These are phyloP conservation scores for Noturus placidus DNA, from an alignment of 2,113 vertebrate genomes.

Conservation along the genomic window DNA sequence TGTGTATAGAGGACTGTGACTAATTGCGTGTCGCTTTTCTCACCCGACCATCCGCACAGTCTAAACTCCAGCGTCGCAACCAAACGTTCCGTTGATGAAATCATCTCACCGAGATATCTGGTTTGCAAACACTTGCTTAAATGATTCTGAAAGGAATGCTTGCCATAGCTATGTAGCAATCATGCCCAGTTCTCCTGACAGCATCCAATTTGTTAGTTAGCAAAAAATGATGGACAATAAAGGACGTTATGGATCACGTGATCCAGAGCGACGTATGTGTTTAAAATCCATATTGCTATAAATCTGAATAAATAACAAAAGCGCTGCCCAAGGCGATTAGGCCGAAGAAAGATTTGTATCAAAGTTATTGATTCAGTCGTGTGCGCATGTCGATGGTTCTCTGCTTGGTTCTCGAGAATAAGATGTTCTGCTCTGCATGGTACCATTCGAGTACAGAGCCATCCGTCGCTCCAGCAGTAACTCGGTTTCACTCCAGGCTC, in stretches of 20 bases:
- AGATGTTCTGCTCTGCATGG: slow-evolving; percentile 6
- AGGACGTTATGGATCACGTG: not conserved
- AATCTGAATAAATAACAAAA: not conserved
- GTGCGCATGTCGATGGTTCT: not conserved
- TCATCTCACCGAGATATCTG: slow-evolving; percentile 11
- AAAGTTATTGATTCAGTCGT: not conserved
- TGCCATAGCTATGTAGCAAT: not conserved
- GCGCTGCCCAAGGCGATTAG: not conserved
- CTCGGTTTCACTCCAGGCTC: slow-evolving; percentile 49
- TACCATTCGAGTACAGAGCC: slow-evolving; percentile 38
- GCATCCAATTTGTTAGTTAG: not conserved
- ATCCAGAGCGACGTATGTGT: not conserved
- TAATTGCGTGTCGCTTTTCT: slow-evolving; percentile 64
- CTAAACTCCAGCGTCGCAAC: not conserved
- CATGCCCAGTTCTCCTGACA: not conserved
- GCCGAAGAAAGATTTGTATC: not conserved
- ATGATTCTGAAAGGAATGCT: not conserved
- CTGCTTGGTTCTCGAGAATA: slow-evolving; percentile 9
- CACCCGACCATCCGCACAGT: slow-evolving; percentile 56
- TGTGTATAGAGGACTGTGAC: slow-evolving; percentile 53
- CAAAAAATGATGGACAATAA: not conserved
- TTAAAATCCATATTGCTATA: not conserved
- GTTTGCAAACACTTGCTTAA: not conserved
- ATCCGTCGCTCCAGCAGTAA: slow-evolving; percentile 31
- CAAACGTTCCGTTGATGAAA: not conserved